phyloP scores from a whole-genome alignment of 1,140 invertebrate species.

The Anoplolepis gracilipes region DNA sequence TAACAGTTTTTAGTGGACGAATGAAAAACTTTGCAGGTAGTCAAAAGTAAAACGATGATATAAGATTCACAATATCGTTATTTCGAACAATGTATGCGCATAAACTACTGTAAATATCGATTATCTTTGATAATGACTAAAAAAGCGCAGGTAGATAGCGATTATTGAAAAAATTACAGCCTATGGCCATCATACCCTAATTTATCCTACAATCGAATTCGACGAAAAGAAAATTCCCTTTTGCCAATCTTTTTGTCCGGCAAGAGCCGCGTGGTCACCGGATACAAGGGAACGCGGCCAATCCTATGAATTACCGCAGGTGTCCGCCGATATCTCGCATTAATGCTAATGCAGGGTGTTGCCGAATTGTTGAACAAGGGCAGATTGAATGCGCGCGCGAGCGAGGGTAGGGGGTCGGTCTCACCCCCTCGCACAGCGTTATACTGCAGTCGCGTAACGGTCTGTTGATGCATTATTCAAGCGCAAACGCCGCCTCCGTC shows the following conservation, averaged over 20 bases:
- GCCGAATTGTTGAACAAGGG: constrained; percentile 83
- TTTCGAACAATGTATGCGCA: too few species aligned
- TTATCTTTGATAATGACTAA: too few species aligned
- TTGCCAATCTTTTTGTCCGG: neutral
- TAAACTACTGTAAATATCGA: too few species aligned
- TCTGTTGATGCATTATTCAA: constrained; percentile 84
- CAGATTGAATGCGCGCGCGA: constrained; percentile 79
- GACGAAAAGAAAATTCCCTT: constrained; percentile 15
- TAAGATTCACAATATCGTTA: too few species aligned
- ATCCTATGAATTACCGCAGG: constrained; percentile 83
- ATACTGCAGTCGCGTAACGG: constrained; percentile 75
- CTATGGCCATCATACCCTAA: too few species aligned
- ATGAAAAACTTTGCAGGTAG: too few species aligned
- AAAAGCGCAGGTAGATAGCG: too few species aligned
- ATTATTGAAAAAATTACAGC: too few species aligned
- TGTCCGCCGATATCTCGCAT: constrained; percentile 81
- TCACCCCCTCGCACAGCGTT: constrained; percentile 64
- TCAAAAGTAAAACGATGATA: too few species aligned
- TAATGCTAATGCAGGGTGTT: constrained; percentile 83
- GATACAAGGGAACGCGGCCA: constrained; percentile 47
- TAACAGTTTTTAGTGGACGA: too few species aligned
- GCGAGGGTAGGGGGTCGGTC: neutral
- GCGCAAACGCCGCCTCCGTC: constrained; percentile 78
- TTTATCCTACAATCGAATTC: neutral
- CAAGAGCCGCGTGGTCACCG: neutral